phyloP scores from a whole-genome alignment of 2,113 vertebrate species.

The Spea bombifrons region DNA sequence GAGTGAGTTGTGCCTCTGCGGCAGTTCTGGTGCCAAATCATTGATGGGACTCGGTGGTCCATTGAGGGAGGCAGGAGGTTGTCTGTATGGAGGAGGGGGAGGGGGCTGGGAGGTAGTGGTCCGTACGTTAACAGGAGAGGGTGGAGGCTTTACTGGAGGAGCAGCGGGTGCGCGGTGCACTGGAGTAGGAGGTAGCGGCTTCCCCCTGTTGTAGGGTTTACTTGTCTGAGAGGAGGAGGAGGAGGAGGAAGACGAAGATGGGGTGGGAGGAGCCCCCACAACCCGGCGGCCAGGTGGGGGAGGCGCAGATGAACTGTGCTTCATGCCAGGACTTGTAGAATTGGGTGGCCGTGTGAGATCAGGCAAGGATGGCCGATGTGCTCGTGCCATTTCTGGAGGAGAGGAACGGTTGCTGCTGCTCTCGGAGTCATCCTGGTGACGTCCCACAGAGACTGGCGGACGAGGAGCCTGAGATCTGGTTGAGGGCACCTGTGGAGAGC shows the following conservation, averaged over 20 bases:
- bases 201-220: slow-evolving; percentile 72
- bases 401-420: slow-evolving; percentile 60
- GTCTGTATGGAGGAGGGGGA: slow-evolving; percentile 82
- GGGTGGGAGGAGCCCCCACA: slow-evolving; percentile 62
- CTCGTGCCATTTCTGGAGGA: slow-evolving; percentile 74
- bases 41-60: slow-evolving; percentile 76
- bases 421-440: slow-evolving; percentile 75
- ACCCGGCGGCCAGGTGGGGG: slow-evolving; percentile 77
- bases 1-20: slow-evolving; percentile 92
- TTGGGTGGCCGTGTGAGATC: slow-evolving; percentile 77
- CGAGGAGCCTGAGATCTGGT: slow-evolving; percentile 76
- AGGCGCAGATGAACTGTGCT: slow-evolving; percentile 84
- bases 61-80: slow-evolving; percentile 75
- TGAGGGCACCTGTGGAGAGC: slow-evolving; percentile 75
- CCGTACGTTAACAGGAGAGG: slow-evolving; percentile 71
- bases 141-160: slow-evolving; percentile 68
- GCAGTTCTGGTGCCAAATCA: slow-evolving; percentile 84
- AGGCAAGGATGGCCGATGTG: slow-evolving; percentile 82
- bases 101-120: slow-evolving; percentile 65
- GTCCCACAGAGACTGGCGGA: slow-evolving; percentile 61
- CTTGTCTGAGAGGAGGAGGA: slow-evolving; percentile 50
- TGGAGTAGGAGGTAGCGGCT: slow-evolving; percentile 71
- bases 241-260: slow-evolving; percentile 35
- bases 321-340: slow-evolving; percentile 71
- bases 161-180: slow-evolving; percentile 72